Conservation (phyloP, 2,888 invertebrate genomes). For the Patella ulyssiponensis region DNA sequence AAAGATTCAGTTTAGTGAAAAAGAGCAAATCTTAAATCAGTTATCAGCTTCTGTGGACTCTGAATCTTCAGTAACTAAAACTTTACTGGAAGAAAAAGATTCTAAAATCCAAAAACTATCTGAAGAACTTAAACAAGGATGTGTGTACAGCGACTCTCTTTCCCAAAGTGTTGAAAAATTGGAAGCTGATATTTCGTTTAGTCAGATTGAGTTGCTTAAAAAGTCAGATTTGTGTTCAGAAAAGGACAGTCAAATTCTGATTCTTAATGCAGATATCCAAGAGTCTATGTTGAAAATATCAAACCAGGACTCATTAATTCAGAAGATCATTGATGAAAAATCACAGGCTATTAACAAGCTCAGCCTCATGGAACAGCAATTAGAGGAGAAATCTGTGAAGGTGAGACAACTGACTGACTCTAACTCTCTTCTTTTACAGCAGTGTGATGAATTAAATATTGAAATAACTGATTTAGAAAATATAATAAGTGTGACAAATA, state of each 20-base stretch:
- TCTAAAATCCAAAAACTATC: slow-evolving; percentile 26
- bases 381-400: slow-evolving; percentile 31
- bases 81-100: slow-evolving; percentile 31
- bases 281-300: slow-evolving; percentile 23
- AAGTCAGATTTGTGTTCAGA: slow-evolving; percentile 23
- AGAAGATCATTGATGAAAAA: slow-evolving; percentile 37
- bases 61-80: slow-evolving; percentile 23
- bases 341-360: slow-evolving; percentile 24
- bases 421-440: slow-evolving; percentile 44
- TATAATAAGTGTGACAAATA: slow-evolving; percentile 7
- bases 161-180: slow-evolving; percentile 21
- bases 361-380: slow-evolving; percentile 11
- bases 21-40: slow-evolving; percentile 24
- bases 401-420: slow-evolving; percentile 45
- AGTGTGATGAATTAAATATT: slow-evolving; percentile 36
- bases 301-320: slow-evolving; percentile 32
- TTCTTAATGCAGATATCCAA: slow-evolving; percentile 31
- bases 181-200: slow-evolving; percentile 19
- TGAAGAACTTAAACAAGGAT: slow-evolving; percentile 25
- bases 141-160: slow-evolving; percentile 15
- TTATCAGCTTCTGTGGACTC: slow-evolving; percentile 28
- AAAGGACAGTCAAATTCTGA: slow-evolving; percentile 30
- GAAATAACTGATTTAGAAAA: slow-evolving; percentile 21
- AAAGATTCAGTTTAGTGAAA: slow-evolving; percentile 18
- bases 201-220: slow-evolving; percentile 10